Evolutionary conservation across 2,797 vertebrate genomes (phyloP).

Genomic region (Sebastolobus altivelis): DNA sequence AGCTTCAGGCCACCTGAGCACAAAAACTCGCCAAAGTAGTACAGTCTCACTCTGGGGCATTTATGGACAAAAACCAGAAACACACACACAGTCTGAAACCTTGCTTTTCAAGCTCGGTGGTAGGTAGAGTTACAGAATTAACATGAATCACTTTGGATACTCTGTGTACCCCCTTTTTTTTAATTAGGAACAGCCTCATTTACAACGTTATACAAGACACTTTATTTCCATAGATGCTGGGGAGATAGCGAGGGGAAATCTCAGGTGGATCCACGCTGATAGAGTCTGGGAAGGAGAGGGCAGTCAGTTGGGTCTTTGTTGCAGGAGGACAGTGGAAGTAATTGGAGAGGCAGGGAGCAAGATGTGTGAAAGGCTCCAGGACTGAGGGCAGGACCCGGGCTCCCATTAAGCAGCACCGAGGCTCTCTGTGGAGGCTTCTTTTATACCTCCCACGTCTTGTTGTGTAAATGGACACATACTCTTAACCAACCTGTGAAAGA

Average conservation of each 20-base stretch:
- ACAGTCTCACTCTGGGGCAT: conserved; percentile 80
- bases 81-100: conserved; percentile 83
- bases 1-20: conserved; percentile 37
- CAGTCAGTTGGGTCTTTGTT: conserved; percentile 87
- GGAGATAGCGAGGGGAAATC: conserved; percentile 79
- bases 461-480: conserved; percentile 84
- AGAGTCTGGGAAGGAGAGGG: conserved; percentile 86
- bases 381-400: conserved; percentile 76
- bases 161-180: conserved; percentile 72
- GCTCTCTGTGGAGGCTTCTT: conserved; percentile 78
- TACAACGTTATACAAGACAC: conserved; percentile 81
- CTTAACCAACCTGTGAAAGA: conserved; percentile 75
- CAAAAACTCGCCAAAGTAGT: conserved; percentile 60
- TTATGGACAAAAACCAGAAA: conserved; percentile 82
- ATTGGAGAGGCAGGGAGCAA: conserved; percentile 83
- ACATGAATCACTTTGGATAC: conserved; percentile 87
- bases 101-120: conserved; percentile 83
- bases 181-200: conserved; percentile 84
- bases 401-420: conserved; percentile 81
- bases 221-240: conserved; percentile 85
- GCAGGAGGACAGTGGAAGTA: conserved; percentile 85
- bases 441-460: conserved; percentile 83
- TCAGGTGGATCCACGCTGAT: conserved; percentile 82
- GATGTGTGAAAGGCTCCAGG: conserved; percentile 85
- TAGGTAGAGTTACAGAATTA: conserved; percentile 94